Evolutionary conservation across 2,113 vertebrate genomes (phyloP).

Genomic region (Myrmecophaga tridactyla): DNA sequence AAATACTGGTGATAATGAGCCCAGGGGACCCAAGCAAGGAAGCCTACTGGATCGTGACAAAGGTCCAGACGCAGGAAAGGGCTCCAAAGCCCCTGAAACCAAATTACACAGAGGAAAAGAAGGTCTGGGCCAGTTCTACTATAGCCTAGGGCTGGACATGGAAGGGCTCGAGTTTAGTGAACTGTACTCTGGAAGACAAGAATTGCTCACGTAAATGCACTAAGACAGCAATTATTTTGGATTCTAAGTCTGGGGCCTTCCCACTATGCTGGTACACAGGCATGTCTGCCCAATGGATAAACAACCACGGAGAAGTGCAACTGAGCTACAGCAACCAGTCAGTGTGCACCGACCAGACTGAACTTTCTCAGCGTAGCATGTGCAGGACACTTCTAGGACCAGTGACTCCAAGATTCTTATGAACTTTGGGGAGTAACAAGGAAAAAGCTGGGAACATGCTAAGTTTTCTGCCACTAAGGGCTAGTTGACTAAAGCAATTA

Average conservation of each 20-base stretch:
- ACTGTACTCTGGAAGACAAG: background rate
- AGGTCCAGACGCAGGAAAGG: background rate
- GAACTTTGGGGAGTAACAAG: background rate
- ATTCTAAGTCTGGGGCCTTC: background rate
- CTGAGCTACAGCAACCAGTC: background rate
- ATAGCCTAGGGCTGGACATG: background rate
- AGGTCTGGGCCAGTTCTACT: background rate
- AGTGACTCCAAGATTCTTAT: background rate
- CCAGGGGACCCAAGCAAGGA: background rate
- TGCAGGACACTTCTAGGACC: background rate
- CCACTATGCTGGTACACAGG: background rate
- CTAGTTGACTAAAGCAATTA: background rate
- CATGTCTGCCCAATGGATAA: background rate
- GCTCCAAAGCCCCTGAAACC: background rate
- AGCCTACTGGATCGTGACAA: background rate
- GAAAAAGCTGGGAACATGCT: background rate
- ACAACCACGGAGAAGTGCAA: background rate
- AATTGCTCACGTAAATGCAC: background rate
- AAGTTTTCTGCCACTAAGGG: background rate
- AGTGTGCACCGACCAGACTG: accelerated
- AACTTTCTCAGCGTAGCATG: background rate
- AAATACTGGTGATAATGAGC: background rate
- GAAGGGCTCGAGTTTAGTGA: background rate
- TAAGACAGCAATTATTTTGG: background rate
- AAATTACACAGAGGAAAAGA: background rate